Evolutionary conservation across 2,888 invertebrate genomes (phyloP), one percentile per base, ranked within the genome.

Genomic region (Epistrophella euchroma): DNA sequence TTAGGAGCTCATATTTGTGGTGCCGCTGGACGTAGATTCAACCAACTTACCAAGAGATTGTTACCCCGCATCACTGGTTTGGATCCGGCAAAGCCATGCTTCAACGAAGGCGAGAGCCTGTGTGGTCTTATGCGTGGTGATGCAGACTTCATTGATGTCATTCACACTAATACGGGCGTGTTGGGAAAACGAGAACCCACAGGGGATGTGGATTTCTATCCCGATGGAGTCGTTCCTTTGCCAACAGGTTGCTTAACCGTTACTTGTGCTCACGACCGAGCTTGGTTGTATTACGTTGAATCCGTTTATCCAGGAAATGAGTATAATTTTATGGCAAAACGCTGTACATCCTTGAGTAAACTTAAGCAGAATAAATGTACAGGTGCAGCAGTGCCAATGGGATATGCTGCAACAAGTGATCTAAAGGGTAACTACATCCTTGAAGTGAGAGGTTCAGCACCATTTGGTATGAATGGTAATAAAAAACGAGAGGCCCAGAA

Each of bases 1-100:
- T 81, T 91, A 55, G 91, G 91, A 3, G 90, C 91, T 2, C 92
- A 92, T 75, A 91, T 92, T 17, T 89, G 89, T 89, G 91, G 91
- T 22, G 79, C 87, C 1, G 91, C 91, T 2, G 92, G 90, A 0
- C 89, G 91, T 7, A 88, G 87, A 13, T 92, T 91, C 40, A 88
- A 78, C 19, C 58, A 83, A 3, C 73, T 90, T 1, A 90, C 91
- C 0, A 89, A 88, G 4, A 85, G 89, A 50, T 19, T 88, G 7
- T 87, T 91, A 15, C 88, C 89, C 3, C 89, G 91, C 6, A 91
- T 92, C 22, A 91, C 91, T 0, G 91, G 90, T 7, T 81, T 91
- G 17, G 92, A 92, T 89, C 92, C 92, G 4, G 91, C 91, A 4
- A 66, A 55, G 50, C 64, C 72, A 13, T 66, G 76, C 47, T 64